Base-by-base conservation (phyloP, 2,113 vertebrate species). In the Vidua chalybeata region DNA sequence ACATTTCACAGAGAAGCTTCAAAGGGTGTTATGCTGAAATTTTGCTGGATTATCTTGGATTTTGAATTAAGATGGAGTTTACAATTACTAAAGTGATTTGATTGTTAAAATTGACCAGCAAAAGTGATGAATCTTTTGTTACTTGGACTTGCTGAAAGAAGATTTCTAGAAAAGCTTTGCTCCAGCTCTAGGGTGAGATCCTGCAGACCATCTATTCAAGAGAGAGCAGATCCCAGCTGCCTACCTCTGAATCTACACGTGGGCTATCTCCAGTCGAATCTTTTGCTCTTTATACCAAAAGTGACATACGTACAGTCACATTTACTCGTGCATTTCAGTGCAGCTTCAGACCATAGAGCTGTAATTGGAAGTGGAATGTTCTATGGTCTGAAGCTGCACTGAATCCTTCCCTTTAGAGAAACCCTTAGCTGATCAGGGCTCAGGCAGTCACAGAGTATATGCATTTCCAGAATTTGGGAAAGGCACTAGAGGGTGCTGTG, bases 401-500 rank as follows among this genome's bases (percentile, higher is more conserved):
- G 59, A 43, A n/a, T 77, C 51, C 26, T 77, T 14, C 15, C 9
- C 23, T 62, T n/a, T 11, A 6, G 33, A 77, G 23, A 61, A 56
- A 24, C 15, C 20, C 24, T 30, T 21, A 11, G 15, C 35, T 39
- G 22, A 22, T 41, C 10, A 4, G 21, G 27, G 23, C 41, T 61
- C 6, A 3, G 26, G 19, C 10, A 21, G 9, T 27, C 10, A 5
- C 27, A 43, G 35, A 16, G 11, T 3, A 1, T 5, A 1, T 5
- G 23, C 2, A 3, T 64, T 81, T 81, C 51, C 46, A 49, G 77
- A 45, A 16, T 46, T 56, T 82, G 35, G 52, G 39, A 69, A 49
- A 59, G 48, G 54, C 93, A 33, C 66, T 52, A 82, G 85, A 79
- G 75, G 85, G 82, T 75, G 90, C 96, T 89, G 24, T 62, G 59